Conservation (phyloP, 2,888 invertebrate species). For the Lacanobia oleracea region DNA sequence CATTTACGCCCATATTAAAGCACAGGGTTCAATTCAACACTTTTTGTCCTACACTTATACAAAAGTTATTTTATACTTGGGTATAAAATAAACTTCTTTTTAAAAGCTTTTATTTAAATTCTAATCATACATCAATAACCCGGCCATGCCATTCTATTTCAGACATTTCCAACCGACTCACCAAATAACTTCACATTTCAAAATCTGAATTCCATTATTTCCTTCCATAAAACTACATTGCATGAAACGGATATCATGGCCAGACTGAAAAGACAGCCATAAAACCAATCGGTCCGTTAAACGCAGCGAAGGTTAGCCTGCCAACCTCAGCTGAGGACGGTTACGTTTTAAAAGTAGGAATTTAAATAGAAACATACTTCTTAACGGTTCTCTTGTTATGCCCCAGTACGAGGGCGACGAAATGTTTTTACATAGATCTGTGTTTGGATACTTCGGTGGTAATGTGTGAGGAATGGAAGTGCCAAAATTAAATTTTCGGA, state of each 20-base stretch:
- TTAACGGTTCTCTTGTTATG: constrained; percentile 79
- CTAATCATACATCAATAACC: not conserved
- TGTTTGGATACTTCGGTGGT: constrained; percentile 67
- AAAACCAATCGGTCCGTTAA: constrained; percentile 60
- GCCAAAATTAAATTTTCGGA: no score
- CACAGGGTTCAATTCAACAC: no score
- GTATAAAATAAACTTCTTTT: no score
- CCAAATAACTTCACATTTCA: constrained; percentile 24
- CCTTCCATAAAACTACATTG: constrained; percentile 39
- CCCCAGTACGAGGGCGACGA: constrained; percentile 77
- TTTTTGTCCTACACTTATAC: no score
- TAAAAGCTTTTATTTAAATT: no score
- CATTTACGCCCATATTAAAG: no score
- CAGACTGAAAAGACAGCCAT: constrained; percentile 42
- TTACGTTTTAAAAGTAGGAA: constrained; percentile 72
- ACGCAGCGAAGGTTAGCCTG: constrained; percentile 71
- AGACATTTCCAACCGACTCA: not conserved
- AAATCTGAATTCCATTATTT: constrained; percentile 29
- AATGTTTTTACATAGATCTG: constrained; percentile 75
- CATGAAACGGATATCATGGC: constrained; percentile 33
- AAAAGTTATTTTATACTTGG: no score
- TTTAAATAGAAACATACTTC: constrained; percentile 85
- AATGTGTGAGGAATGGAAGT: constrained; percentile 46
- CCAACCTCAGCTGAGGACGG: constrained; percentile 77
- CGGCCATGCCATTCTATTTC: not conserved